Evolutionary conservation across 2,888 invertebrate species (phyloP), one percentile per base, ranked within the genome.

Genomic region (Carterocephalus palaemon): DNA sequence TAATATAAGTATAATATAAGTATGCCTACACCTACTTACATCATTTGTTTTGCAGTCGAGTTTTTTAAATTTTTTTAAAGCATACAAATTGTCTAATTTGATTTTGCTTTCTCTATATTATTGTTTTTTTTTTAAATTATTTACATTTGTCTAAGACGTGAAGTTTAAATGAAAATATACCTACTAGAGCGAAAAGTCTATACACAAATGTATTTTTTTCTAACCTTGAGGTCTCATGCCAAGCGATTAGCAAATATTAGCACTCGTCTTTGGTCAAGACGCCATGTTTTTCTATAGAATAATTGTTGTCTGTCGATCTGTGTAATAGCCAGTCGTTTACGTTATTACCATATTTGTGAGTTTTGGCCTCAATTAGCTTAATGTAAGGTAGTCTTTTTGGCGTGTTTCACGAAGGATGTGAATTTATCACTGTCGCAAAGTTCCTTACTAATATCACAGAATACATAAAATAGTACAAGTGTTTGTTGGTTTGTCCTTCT

Each of bases 291-390:
- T 42, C 29, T 15, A 19, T 20, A 28, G 8, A 8, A 26, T 26
- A 34, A 42, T 34, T 19, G 15, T 20, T 4, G 12, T 12, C 16
- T 9, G 17, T 2, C 20, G 4, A 7, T 36, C 19, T 26, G 17
- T 24, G 19, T 42, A 43, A 43, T 43, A 29, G 28, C 22, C 4
- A 16, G 20, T 36, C 34, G 29, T 36, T 36, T 43, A 26, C 20
- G 1, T 43, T 43, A 43, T 43, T 43, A 36, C 43, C 22, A 15
- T 43, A 43, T 43, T 42, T 34, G 22, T 34, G 17, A 33, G 9
- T 34, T 29, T 36, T 32, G 60, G 38, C 62, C 62, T 60, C 54
- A 51, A 51, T 56, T 52, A 49, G 38, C 39, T 20, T 53, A 36
- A 56, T 53, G 55, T 46, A 34, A 46, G 50, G 50, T 42, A 13